Conservation (phyloP, 2,113 vertebrate genomes). For the Brachyhypopomus gauderio region DNA sequence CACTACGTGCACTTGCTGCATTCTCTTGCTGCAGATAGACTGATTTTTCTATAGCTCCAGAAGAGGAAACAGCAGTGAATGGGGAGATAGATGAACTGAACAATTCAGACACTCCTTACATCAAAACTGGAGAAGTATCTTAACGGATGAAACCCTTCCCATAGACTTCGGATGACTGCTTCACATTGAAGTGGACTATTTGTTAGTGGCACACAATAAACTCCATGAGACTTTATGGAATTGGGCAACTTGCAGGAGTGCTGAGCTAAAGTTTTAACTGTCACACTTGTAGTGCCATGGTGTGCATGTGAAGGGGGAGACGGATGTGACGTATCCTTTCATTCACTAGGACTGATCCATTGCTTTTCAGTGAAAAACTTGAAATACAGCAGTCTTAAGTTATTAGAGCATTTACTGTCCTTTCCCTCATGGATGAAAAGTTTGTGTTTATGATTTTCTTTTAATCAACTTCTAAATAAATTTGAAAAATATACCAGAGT, state of each 20-base stretch:
- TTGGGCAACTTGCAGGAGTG: constrained; percentile 71
- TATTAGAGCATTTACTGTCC: constrained; percentile 66
- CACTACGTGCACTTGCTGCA: constrained; percentile 64
- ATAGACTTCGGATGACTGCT: constrained; percentile 70
- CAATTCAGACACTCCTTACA: constrained; percentile 63
- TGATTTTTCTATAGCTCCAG: constrained; percentile 52
- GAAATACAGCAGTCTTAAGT: constrained; percentile 74
- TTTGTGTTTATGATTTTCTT: constrained; percentile 71
- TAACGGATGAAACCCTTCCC: constrained; percentile 54
- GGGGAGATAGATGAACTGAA: constrained; percentile 65
- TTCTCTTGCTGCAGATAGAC: constrained; percentile 47
- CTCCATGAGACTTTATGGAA: constrained; percentile 68
- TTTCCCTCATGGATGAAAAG: constrained; percentile 62
- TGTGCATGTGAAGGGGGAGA: constrained; percentile 65
- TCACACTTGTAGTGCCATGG: constrained; percentile 55
- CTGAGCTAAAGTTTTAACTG: constrained; percentile 63
- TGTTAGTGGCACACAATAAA: constrained; percentile 63
- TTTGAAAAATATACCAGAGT: constrained; percentile 55
- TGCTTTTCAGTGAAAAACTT: constrained; percentile 65
- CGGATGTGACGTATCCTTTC: constrained; percentile 49
- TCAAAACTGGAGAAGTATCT: constrained; percentile 61
- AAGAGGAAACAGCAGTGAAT: constrained; percentile 41
- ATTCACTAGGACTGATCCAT: constrained; percentile 48
- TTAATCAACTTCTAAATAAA: constrained; percentile 79
- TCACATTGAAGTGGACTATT: constrained; percentile 81